phyloP scores from a whole-genome alignment of 2,113 vertebrate species.

The Sceloporus undulatus region DNA sequence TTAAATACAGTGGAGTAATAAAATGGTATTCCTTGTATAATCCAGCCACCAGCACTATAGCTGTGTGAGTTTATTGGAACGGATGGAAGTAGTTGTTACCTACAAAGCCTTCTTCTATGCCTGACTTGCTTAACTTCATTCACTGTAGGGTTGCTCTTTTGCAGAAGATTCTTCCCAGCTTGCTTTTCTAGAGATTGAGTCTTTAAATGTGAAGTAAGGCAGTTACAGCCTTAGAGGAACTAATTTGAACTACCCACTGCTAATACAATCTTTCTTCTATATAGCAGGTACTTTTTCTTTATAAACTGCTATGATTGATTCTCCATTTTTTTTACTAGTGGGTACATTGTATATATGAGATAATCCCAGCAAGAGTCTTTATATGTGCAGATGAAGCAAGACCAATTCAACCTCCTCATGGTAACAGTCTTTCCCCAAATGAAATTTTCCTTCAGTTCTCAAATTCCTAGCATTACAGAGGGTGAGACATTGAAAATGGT shows the following conservation, averaged over 20 bases:
- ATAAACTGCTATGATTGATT: not conserved
- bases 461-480: too few relatives aligned
- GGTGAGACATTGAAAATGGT: too few relatives aligned
- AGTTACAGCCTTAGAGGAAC: not conserved
- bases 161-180: not conserved
- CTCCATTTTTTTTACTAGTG: slow-evolving; percentile 14
- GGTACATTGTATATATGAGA: not conserved
- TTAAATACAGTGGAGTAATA: too few relatives aligned
- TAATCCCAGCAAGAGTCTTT: slow-evolving; percentile 38
- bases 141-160: not conserved
- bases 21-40: not conserved
- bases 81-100: not conserved
- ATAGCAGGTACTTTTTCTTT: slow-evolving; percentile 5
- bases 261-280: slow-evolving; percentile 20
- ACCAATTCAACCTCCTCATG: not conserved
- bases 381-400: not conserved
- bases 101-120: not conserved
- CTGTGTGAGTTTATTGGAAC: not conserved
- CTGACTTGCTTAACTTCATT: not conserved
- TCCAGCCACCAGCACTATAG: not conserved
- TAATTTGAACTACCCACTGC: slow-evolving; percentile 33
- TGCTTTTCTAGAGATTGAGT: not conserved
- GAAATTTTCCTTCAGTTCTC: too few relatives aligned
- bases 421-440: not conserved
- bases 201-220: slow-evolving; percentile 23